Conservation (phyloP, 2,113 vertebrate genomes). For the Chloropsis hardwickii region DNA sequence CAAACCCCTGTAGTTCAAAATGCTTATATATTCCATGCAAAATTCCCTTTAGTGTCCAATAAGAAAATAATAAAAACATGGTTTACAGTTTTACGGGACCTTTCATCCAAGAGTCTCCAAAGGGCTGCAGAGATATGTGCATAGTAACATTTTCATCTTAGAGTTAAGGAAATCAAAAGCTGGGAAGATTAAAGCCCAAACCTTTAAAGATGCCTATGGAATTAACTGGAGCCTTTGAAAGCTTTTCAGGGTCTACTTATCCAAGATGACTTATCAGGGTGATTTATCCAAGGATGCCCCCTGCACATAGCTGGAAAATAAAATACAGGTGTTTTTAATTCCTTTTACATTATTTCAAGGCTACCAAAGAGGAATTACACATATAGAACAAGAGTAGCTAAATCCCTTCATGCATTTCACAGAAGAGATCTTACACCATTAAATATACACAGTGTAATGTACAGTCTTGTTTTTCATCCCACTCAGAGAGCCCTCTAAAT, state of each 20-base stretch:
- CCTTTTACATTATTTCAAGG: not conserved
- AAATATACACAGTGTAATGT: not conserved
- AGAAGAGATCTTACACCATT: not conserved
- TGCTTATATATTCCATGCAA: not conserved
- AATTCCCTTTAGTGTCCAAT: not conserved
- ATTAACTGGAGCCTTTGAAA: constrained; percentile 8
- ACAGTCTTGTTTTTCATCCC: not conserved
- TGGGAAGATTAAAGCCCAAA: constrained; percentile 20
- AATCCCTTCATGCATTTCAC: not conserved
- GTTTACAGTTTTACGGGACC: not conserved
- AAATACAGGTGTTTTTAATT: not conserved
- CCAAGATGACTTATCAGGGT: too few species aligned
- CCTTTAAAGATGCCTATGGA: not conserved
- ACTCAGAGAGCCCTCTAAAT: not conserved
- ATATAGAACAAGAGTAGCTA: not conserved
- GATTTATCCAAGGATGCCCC: not conserved
- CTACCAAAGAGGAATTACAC: not conserved
- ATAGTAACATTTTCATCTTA: not conserved
- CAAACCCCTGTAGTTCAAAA: not conserved
- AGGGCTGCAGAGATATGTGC: not conserved
- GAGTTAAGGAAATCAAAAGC: constrained; percentile 12
- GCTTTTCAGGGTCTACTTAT: not conserved
- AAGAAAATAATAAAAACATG: not conserved
- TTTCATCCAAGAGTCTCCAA: constrained; percentile 21
- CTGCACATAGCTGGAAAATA: not conserved